A percentile compares a stretch with the other conserved stretches of the same genome.
Conservation (phyloP, 2,888 invertebrate genomes). For the Abrostola tripartita region DNA sequence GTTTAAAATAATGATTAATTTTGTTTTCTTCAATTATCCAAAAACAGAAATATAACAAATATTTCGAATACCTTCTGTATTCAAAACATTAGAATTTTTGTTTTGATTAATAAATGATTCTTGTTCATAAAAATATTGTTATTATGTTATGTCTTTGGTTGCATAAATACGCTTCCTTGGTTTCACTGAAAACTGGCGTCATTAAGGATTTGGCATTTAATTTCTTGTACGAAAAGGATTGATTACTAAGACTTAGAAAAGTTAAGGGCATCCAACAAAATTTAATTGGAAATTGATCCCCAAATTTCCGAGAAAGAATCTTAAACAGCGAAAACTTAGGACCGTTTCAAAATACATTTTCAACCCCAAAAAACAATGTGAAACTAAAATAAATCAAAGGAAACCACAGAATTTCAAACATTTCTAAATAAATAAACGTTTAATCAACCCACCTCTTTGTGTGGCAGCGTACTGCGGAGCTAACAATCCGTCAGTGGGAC, state of each 20-base stretch:
- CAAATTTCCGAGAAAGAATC: slow-evolving; percentile 22
- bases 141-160: not conserved
- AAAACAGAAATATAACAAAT: too few species aligned
- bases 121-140: too few species aligned
- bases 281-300: slow-evolving; percentile 43
- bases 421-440: slow-evolving; percentile 28
- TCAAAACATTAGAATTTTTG: too few species aligned
- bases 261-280: slow-evolving; percentile 27
- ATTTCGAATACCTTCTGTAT: too few species aligned
- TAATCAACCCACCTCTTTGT: slow-evolving; percentile 49
- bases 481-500: slow-evolving; percentile 50
- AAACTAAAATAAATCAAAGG: not conserved
- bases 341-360: slow-evolving; percentile 14
- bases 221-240: slow-evolving; percentile 9
- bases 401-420: slow-evolving; percentile 9
- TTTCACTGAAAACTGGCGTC: not conserved
- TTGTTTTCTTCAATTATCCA: too few species aligned
- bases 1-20: too few species aligned
- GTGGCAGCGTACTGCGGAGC: slow-evolving; percentile 24
- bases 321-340: slow-evolving; percentile 21
- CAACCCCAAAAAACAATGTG: slow-evolving; percentile 14
- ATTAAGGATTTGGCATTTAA: slow-evolving; percentile 1
- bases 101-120: too few species aligned
- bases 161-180: not conserved
- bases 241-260: slow-evolving; percentile 13